A percentile compares a stretch with the other conserved stretches of the same genome.
phyloP scores from a whole-genome alignment of 92 coral and sea anemone species.

The Palythoa caribaeorum region DNA sequence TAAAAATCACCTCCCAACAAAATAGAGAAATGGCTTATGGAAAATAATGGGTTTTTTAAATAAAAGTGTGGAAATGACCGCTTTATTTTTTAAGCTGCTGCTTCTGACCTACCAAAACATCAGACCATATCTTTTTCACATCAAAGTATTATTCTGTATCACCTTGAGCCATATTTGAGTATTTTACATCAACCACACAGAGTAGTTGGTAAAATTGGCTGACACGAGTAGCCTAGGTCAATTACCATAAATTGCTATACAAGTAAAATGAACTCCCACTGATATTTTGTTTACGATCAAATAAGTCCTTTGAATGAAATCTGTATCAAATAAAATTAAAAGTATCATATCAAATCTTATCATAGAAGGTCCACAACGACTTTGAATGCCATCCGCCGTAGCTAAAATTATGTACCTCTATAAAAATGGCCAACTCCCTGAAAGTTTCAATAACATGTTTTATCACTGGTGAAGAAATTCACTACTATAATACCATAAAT shows the following conservation, averaged over 20 bases:
- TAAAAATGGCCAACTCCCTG: too few species aligned
- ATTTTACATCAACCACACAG: background rate
- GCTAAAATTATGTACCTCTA: too few species aligned
- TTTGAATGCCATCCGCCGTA: too few species aligned
- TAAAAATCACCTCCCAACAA: background rate
- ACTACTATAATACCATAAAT: too few species aligned
- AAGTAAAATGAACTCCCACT: background rate
- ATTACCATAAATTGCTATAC: background rate
- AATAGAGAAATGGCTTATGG: conserved; percentile 3
- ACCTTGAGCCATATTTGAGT: too few species aligned
- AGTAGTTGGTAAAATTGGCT: background rate
- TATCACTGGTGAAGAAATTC: too few species aligned
- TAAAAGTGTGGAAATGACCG: background rate
- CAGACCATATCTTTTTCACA: too few species aligned
- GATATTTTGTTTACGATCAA: background rate
- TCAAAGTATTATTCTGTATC: too few species aligned
- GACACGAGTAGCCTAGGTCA: background rate
- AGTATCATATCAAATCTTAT: too few species aligned
- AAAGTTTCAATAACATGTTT: too few species aligned
- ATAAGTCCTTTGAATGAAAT: background rate
- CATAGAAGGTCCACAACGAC: too few species aligned
- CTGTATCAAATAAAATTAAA: too few species aligned
- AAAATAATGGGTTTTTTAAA: background rate
- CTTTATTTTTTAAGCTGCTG: background rate
- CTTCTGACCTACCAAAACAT: background rate